These are phyloP conservation scores for Caradrina kadenii DNA, from an alignment of 2,888 invertebrate species.

Conservation along the genomic window DNA sequence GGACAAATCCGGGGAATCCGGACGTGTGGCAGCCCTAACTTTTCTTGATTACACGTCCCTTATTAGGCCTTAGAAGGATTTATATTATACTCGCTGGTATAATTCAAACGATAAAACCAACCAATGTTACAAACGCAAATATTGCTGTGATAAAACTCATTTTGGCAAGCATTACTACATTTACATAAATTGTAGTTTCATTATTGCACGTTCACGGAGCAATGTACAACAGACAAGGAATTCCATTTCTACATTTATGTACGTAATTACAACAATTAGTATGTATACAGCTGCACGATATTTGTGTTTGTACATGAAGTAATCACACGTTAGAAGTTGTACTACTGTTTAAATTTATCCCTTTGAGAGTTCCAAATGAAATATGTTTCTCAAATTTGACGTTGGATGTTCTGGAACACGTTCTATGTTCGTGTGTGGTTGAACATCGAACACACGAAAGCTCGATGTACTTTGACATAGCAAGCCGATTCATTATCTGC, in stretches of 20 bases:
- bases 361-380: not conserved
- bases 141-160: not conserved
- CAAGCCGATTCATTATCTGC: too few relatives aligned
- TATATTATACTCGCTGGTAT: not conserved
- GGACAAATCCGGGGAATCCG: too few relatives aligned
- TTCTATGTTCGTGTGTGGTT: too few relatives aligned
- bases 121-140: not conserved
- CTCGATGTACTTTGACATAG: too few relatives aligned
- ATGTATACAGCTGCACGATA: slow-evolving; percentile 20
- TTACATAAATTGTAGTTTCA: slow-evolving; percentile 21
- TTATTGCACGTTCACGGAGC: slow-evolving; percentile 17
- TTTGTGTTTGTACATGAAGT: slow-evolving; percentile 16
- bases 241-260: slow-evolving; percentile 23
- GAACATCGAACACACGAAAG: too few relatives aligned
- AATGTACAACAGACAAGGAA: slow-evolving; percentile 15
- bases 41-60: too few relatives aligned
- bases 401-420: not conserved
- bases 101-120: not conserved
- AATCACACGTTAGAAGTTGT: slow-evolving; percentile 8
- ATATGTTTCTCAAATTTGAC: not conserved
- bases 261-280: slow-evolving; percentile 44
- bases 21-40: too few relatives aligned
- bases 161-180: slow-evolving; percentile 19
- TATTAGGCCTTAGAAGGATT: too few relatives aligned
- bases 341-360: not conserved